Base-by-base conservation (phyloP, 2,888 invertebrate genomes). In the Hybos culiciformis region DNA sequence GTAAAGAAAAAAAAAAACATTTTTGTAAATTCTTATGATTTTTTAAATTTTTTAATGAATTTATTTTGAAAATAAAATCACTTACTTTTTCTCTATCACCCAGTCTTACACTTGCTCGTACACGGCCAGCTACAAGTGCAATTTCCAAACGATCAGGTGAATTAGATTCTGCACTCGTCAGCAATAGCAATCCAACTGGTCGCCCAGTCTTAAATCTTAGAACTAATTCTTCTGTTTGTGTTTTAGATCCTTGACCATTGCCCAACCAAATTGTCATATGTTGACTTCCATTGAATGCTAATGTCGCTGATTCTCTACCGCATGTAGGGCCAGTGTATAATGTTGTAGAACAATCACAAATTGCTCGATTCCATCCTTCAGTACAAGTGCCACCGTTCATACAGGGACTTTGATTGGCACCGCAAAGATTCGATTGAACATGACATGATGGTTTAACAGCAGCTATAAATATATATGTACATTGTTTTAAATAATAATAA, bases 321-420 rank as follows among this genome's bases (percentile, higher is more conserved):
- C 96, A 96, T 11, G 87, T 90, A 1, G 87, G 84, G 21, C 94
- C 96, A 1, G 83, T 83, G 59, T 81, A 93, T 49, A 82, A 75
- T 0, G 93, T 94, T 26, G 77, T 75, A 9, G 87, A 81, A 62
- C 96, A 96, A 64, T 96, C 93, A 61, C 96, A 96, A 41, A 90
- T 75, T 53, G 85, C 86, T 46, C 94, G 73, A 68, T 94, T 93
- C 94, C 94, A 96, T 0, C 96, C 96, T 62, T 94, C 93, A 5
- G 78, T 71, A 66, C 96, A 96, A 18, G 72, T 69, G 1, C 91
- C 92, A 3, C 83, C 83, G 60, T 94, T 88, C 64, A 87, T 78
- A 59, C 96, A 96, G 0, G 93, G 92, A 14, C 82, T 79, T 36
- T 82, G 81, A 43, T 79, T 77, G 53, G 86, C 83, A 33, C 78